Conservation (phyloP, 2,888 invertebrate genomes). For the Drosophila multiciliata region DNA sequence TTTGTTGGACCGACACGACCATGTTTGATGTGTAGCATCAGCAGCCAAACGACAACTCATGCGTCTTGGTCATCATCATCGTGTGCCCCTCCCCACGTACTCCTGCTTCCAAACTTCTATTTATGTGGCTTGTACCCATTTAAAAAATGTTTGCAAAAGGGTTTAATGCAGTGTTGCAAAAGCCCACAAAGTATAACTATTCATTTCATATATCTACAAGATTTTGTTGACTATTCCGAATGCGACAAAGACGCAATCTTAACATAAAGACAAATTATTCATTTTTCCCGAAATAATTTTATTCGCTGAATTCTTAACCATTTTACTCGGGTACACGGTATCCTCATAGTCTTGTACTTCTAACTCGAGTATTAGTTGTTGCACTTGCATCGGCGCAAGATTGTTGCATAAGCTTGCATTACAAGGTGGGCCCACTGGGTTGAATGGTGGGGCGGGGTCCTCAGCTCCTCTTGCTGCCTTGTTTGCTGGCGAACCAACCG, state of each 20-base stretch:
- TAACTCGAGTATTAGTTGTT: slow-evolving; percentile 58
- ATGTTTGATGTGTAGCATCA: slow-evolving; percentile 79
- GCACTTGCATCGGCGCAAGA: slow-evolving; percentile 73
- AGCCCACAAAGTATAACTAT: neutral
- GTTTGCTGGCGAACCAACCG: slow-evolving; percentile 56
- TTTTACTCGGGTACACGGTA: slow-evolving; percentile 1
- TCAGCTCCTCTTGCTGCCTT: neutral
- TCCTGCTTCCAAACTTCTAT: neutral
- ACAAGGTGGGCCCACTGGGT: slow-evolving; percentile 46
- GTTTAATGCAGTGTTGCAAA: neutral
- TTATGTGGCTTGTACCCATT: slow-evolving; percentile 42
- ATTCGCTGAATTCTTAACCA: neutral
- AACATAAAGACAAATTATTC: neutral
- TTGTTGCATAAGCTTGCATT: slow-evolving; percentile 78
- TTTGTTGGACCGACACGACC: slow-evolving; percentile 80
- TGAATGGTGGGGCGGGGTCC: slow-evolving; percentile 12
- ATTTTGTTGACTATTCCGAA: neutral
- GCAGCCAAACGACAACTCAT: slow-evolving; percentile 62
- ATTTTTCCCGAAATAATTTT: neutral
- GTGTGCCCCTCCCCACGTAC: neutral
- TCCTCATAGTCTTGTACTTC: neutral
- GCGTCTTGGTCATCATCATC: slow-evolving; percentile 63
- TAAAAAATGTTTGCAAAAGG: neutral
- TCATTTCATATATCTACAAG: neutral
- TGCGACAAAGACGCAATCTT: neutral